Evolutionary conservation across 2,888 invertebrate genomes (phyloP), one percentile per base, ranked within the genome.

Genomic region (Drosophila picticornis): DNA sequence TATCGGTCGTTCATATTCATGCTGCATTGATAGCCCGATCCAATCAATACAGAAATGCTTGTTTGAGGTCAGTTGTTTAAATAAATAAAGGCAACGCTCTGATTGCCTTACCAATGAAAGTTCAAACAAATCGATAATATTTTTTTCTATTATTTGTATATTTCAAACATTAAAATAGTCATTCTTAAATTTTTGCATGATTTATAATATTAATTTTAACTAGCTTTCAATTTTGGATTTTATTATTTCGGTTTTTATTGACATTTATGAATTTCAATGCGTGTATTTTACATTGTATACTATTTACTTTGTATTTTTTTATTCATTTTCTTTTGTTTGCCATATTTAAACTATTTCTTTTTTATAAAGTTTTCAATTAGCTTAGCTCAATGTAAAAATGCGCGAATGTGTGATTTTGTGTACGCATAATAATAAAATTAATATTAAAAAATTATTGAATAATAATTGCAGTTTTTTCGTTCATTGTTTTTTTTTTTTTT

Each of bases 31-130:
- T 80, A 79, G 52, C 50, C 65, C 63, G 78, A 57, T 75, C 73
- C 83, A 83, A 84, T 79, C 87, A 91, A 92, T 81, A 75, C 63
- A 82, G 81, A 91, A 90, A 75, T 72, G 63, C 83, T 91, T 92
- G 91, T 86, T 91, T 82, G 88, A 91, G 91, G 92, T 91, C 91
- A 92, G 92, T 91, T 85, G 90, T 77, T 88, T 82, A 63, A 77
- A 52, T 79, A 83, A 88, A 88, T 74, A 88, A 72, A 67, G 64
- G 56, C 57, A 43, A 50, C 59, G 75, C 71, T 68, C 74, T 62
- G 77, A 75, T 78, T 81, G 62, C 57, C 51, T 32, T 61, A 48
- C 43, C 51, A 57, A 68, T 72, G 66, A 64, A 78, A 88, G 81
- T 83, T 69, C 78, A 87, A 89, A 82, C 70, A 71, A 86, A 76